Evolutionary conservation across 2,113 vertebrate genomes (phyloP), one percentile per base, ranked within the genome.

Genomic region (Cyprinodon variegatus): DNA sequence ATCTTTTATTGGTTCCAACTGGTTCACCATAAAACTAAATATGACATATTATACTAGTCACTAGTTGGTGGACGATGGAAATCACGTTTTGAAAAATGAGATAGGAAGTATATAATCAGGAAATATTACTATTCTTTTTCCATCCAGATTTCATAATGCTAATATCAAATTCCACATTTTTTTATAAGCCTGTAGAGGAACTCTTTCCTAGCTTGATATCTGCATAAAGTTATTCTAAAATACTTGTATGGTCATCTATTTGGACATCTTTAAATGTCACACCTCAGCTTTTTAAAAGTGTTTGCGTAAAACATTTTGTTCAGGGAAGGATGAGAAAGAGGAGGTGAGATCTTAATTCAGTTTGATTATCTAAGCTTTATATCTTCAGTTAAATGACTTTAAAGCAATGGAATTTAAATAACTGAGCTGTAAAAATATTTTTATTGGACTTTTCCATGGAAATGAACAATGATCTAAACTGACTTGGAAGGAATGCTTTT

Each of bases 351-450:
- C 86, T 76, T 74, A 72, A 74, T 76, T 64, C 63, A 64, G 74
- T 72, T 57, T 6, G 8, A 72, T 68, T 79, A 81, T 74, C 79
- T 65, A 11, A 46, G 61, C 39, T n/a, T 65, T 53, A 41, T 74
- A 85, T 80, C 12, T 29, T 17, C 10, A 37, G 10, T 66, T 29
- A 69, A 63, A 59, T 37, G 41, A 36, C 36, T 69, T 82, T 2
- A 74, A 83, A 84, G 60, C 63, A 76, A 57, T 69, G 36, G 4
- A 70, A 74, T 53, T 20, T 76, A 63, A 38, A 45, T 66, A 70
- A 70, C 5, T 37, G 45, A 70, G 57, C n/a, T 2, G 11, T 62
- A 68, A 72, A 68, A 68, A 76, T 45, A 74, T 78, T 85, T 78
- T 64, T 57, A 69, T 65, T 68, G 37, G 60, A 67, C 53, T 74